Percentiles rank a stretch among this genome's conserved stretches.
These are phyloP conservation scores for Lathamus discolor DNA, from an alignment of 2,113 vertebrate species.

Conservation along the genomic window DNA sequence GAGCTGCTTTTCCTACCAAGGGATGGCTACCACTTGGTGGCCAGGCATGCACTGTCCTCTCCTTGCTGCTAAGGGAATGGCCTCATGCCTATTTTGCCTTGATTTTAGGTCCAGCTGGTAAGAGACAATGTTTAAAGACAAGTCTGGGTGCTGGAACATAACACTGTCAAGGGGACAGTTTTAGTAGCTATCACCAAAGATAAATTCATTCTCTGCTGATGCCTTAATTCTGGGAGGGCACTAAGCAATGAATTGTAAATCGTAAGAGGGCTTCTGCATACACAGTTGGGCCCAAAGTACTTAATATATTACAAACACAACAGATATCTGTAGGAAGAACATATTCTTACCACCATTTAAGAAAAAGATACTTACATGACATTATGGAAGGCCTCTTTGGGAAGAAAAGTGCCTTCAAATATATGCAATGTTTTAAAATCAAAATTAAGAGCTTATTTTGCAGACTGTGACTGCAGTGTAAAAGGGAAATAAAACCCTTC, in stretches of 20 bases:
- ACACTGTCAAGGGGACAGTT: neutral
- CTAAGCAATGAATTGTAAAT: neutral
- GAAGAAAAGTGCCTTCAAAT: neutral
- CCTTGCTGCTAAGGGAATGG: neutral
- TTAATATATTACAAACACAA: neutral
- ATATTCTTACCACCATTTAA: neutral
- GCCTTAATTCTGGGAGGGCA: neutral
- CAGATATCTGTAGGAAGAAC: neutral
- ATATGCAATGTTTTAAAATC: neutral
- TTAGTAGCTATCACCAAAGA: neutral
- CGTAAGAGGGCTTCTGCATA: neutral
- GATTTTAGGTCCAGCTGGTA: neutral
- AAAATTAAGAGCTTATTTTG: neutral
- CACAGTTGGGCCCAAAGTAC: neutral
- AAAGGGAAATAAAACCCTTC: neutral
- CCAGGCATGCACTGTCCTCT: rapidly evolving
- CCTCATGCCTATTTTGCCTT: neutral
- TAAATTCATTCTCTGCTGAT: neutral
- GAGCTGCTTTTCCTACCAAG: neutral
- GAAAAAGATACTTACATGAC: neutral
- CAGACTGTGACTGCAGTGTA: neutral
- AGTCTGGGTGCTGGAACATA: neutral
- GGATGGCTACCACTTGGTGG: neutral
- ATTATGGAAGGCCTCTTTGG: neutral
- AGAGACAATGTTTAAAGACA: neutral